Conservation (phyloP, 2,797 vertebrate species). For the Malacoctenus gilli region DNA sequence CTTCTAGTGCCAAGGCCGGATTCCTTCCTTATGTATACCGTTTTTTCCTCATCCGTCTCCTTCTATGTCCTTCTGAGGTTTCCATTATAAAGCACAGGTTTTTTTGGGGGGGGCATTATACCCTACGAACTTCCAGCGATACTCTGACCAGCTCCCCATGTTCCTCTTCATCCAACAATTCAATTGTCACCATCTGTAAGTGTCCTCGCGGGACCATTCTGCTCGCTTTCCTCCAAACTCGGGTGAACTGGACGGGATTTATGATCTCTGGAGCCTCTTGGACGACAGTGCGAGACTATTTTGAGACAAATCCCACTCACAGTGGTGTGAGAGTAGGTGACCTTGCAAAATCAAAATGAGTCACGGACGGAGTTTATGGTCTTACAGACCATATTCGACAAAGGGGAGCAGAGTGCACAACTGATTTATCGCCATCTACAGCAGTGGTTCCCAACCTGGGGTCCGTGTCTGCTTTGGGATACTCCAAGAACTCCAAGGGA, state of each 20-base stretch:
- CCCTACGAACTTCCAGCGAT: constrained; percentile 14
- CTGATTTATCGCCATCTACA: too few species aligned
- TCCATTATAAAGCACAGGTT: too few species aligned
- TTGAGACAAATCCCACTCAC: constrained; percentile 23
- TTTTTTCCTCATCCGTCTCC: constrained; percentile 46
- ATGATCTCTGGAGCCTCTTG: constrained; percentile 16
- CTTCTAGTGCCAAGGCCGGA: constrained; percentile 28
- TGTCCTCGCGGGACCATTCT: constrained; percentile 9
- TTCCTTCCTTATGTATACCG: constrained; percentile 35
- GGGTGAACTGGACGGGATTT: constrained; percentile 19
- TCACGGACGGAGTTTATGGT: background rate
- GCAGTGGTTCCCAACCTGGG: too few species aligned
- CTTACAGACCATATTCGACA: constrained; percentile 9
- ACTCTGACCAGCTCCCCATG: constrained; percentile 11
- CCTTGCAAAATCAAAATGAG: constrained; percentile 1
- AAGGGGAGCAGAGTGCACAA: too few species aligned
- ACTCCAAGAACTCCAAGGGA: too few species aligned
- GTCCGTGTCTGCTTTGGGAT: too few species aligned
- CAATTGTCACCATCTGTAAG: constrained; percentile 22
- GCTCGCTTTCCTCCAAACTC: constrained; percentile 12
- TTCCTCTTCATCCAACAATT: constrained; percentile 24
- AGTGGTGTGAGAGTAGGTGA: constrained; percentile 22
- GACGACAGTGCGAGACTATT: constrained; percentile 11
- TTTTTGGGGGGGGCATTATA: too few species aligned
- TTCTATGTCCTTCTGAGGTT: constrained; percentile 56